A percentile compares a stretch with the other conserved stretches of the same genome.
Evolutionary conservation across 2,113 vertebrate genomes (phyloP).

Genomic region (Phyllopteryx taeniolatus): DNA sequence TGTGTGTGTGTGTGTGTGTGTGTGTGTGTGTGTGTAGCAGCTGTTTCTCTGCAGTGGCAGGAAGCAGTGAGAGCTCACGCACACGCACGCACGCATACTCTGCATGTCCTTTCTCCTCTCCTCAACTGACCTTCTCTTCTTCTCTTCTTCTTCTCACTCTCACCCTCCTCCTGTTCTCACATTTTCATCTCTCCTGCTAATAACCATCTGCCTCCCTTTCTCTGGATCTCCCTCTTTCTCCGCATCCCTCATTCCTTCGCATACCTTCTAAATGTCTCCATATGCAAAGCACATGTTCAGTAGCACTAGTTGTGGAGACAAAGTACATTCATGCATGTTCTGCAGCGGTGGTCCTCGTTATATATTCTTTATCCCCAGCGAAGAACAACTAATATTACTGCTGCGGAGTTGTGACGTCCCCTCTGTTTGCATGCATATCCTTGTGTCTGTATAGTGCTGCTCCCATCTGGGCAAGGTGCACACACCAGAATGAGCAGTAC

Average conservation of each 20-base stretch:
- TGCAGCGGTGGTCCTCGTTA: too few relatives aligned
- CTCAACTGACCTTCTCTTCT: slow-evolving; percentile 31
- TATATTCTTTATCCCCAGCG: too few relatives aligned
- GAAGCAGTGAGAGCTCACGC: slow-evolving; percentile 21
- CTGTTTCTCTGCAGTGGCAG: slow-evolving; percentile 17
- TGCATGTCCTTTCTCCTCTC: neutral
- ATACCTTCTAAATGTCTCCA: neutral
- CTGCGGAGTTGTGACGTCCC: too few relatives aligned
- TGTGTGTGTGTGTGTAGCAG: slow-evolving; percentile 9
- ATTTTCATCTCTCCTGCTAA: slow-evolving; percentile 7
- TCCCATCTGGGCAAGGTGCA: too few relatives aligned
- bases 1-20: neutral
- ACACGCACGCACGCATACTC: slow-evolving; percentile 11
- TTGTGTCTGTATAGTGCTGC: too few relatives aligned
- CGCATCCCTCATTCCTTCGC: slow-evolving; percentile 11
- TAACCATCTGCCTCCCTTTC: neutral
- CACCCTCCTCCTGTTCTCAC: neutral
- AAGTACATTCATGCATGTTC: too few relatives aligned
- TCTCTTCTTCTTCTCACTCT: slow-evolving; percentile 6
- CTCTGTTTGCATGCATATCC: too few relatives aligned
- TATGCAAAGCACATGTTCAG: too few relatives aligned
- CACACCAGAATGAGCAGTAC: too few relatives aligned
- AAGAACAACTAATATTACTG: too few relatives aligned
- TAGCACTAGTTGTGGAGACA: too few relatives aligned
- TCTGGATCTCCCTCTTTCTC: neutral